Evolutionary conservation across 1,140 invertebrate species (phyloP), one percentile per base, ranked within the genome.

Genomic region (Listronotus oregonensis): DNA sequence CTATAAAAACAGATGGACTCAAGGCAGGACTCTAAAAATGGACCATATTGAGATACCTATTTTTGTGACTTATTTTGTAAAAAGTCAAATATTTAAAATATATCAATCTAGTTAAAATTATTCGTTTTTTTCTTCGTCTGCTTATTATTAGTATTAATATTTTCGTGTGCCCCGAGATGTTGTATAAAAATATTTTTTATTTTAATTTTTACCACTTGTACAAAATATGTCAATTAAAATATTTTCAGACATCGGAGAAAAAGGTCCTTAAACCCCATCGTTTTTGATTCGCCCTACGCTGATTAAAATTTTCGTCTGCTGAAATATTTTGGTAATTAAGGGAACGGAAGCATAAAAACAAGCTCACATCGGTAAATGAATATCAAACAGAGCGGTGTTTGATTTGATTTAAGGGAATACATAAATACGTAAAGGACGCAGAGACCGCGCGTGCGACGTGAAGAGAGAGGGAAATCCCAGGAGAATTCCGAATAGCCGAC

Each of bases 351-450:
- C 15, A 37, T 52, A 52, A 31, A 52, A 37, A 52, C 50, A 52
- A 14, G 43, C 14, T 9, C 43, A 14, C 11, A 52, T 60, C 32
- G 17, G 68, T 70, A 70, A 70, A 70, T 70, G 60, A 70, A 70
- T 70, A 70, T 67, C 65, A 70, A 70, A 70, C 64, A 70, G 59
- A 44, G 34, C 43, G n/a, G 59, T 69, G 55, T 70, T 70, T 70
- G 65, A 70, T 70, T 67, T 70, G 66, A 67, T 70, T 70, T 70
- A 52, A 57, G 47, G 61, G 68, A 70, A 70, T 61, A 67, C 64
- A 70, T 70, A 70, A 70, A 67, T 67, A 70, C 61, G 66, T 61
- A 70, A 59, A 61, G 66, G 66, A 67, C 65, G 44, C 37, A 60
- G 46, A 37, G 54, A 54, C 40, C 11, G 39, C 17, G 27, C 18